Conservation (phyloP, 1,140 invertebrate genomes). For the Arion vulgaris region DNA sequence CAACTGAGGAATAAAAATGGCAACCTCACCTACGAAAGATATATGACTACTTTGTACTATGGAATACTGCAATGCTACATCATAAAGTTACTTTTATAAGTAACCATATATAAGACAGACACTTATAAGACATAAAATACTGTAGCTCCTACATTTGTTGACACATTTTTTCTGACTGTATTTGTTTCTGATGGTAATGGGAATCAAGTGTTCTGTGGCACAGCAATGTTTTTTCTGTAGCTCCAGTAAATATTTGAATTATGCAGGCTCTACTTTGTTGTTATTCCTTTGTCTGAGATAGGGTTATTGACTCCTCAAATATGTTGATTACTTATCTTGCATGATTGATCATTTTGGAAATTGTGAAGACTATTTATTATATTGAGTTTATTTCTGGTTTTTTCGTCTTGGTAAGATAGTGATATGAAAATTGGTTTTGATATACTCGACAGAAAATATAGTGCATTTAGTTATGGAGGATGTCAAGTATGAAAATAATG, state of each 20-base stretch:
- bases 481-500: neutral
- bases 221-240: neutral
- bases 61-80: too few relatives aligned
- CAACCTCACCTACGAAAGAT: too few relatives aligned
- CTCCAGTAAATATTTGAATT: neutral
- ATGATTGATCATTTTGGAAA: neutral
- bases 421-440: neutral
- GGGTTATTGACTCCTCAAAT: neutral
- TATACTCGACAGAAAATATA: neutral
- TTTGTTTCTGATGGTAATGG: constrained; percentile 10
- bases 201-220: constrained; percentile 23
- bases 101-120: too few relatives aligned
- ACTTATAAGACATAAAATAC: neutral
- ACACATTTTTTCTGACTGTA: neutral
- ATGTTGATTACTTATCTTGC: too few relatives aligned
- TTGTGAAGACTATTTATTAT: neutral
- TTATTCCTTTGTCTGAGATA: neutral
- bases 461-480: neutral
- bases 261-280: neutral
- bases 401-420: neutral
- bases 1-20: too few relatives aligned
- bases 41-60: too few relatives aligned
- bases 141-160: too few relatives aligned
- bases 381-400: too few relatives aligned
- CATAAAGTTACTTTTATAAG: too few relatives aligned